Evolutionary conservation across 2,888 invertebrate species (phyloP).

Genomic region (Drosophila acutilabella): DNA sequence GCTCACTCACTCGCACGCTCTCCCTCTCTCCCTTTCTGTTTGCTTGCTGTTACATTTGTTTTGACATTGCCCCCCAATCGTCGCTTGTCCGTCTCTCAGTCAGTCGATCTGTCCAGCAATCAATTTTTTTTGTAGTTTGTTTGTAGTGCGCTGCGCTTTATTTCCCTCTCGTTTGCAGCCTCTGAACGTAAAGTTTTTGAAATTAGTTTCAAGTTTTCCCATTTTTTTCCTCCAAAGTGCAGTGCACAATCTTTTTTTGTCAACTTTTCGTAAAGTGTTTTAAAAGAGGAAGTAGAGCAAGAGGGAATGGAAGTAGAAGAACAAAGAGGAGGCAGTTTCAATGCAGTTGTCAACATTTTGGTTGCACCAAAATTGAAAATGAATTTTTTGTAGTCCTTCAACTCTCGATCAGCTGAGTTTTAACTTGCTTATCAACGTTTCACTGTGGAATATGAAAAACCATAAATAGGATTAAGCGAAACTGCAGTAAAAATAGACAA

Average conservation of each 20-base stretch:
- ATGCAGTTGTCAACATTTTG: constrained; percentile 47
- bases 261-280: constrained; percentile 50
- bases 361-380: constrained; percentile 9
- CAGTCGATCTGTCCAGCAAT: constrained; percentile 45
- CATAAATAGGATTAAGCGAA: constrained; percentile 10
- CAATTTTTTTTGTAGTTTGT: constrained; percentile 46
- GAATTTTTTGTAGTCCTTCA: background rate
- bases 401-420: no score
- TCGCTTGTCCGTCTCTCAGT: constrained; percentile 33
- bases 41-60: constrained; percentile 59
- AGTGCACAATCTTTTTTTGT: constrained; percentile 37
- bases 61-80: constrained; percentile 49
- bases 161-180: constrained; percentile 16
- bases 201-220: constrained; percentile 73
- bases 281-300: constrained; percentile 5
- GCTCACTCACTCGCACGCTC: background rate
- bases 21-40: constrained; percentile 6
- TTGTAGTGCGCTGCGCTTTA: constrained; percentile 43
- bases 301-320: background rate
- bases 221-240: constrained; percentile 18
- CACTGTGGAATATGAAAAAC: background rate
- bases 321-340: constrained; percentile 16
- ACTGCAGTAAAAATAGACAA: constrained; percentile 39
- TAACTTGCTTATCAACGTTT: background rate
- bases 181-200: constrained; percentile 69